Evolutionary conservation across 1,140 invertebrate species (phyloP).

Genomic region (Melanaphis sacchari): DNA sequence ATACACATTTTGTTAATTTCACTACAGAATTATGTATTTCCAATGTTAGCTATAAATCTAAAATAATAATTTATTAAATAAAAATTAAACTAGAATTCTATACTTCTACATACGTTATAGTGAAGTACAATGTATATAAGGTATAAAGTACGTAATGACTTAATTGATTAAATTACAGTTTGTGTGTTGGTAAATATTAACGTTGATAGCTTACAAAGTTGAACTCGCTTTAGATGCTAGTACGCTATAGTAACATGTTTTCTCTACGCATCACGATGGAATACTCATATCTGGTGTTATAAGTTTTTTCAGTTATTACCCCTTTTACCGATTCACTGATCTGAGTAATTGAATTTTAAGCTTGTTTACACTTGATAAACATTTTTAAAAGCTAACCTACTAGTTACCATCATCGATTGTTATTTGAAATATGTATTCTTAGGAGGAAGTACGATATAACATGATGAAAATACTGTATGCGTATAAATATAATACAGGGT

Average conservation of each 20-base stretch:
- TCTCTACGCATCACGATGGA: neutral
- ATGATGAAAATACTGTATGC: neutral
- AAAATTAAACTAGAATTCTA: neutral
- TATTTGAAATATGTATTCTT: neutral
- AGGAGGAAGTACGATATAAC: neutral
- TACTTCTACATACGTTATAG: neutral
- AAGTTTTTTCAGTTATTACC: neutral
- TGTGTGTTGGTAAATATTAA: neutral
- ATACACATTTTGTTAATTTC: neutral
- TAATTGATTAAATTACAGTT: neutral
- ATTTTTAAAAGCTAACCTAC: neutral
- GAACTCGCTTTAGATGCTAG: neutral
- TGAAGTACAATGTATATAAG: neutral
- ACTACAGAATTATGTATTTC: neutral
- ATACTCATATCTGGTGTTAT: neutral
- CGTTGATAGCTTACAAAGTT: neutral
- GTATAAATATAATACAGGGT: too few species aligned
- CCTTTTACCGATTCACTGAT: neutral
- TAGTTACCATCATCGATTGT: neutral
- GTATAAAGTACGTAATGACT: neutral
- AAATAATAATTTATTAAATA: neutral
- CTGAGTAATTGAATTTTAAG: neutral
- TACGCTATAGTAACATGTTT: neutral
- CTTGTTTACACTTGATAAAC: neutral
- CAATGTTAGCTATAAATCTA: neutral